These are phyloP conservation scores for Tribolium madens DNA, from an alignment of 1,140 invertebrate species.

Conservation along the genomic window DNA sequence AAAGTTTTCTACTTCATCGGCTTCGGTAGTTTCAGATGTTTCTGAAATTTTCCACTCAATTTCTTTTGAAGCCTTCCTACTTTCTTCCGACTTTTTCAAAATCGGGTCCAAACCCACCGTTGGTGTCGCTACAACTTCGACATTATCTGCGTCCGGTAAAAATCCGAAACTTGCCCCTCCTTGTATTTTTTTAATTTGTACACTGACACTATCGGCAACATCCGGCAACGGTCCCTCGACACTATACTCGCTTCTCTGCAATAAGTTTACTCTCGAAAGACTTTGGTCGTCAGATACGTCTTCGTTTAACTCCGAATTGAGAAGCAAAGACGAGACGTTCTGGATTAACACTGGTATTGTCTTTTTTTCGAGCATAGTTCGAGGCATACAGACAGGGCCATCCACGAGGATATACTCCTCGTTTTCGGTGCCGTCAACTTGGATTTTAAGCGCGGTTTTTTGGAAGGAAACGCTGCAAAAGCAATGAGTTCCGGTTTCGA, in stretches of 20 bases:
- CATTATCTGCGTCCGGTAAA: neutral
- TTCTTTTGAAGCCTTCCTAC: neutral
- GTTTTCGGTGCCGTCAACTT: slow-evolving; percentile 44
- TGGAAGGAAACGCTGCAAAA: neutral
- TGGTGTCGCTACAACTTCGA: neutral
- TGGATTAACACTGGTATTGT: slow-evolving; percentile 1
- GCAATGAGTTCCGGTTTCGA: neutral
- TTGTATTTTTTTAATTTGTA: neutral
- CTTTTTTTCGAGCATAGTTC: slow-evolving; percentile 42
- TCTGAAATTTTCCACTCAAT: neutral
- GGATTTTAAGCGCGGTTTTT: slow-evolving; percentile 42
- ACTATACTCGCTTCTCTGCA: neutral
- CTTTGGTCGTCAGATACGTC: neutral
- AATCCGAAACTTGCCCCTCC: neutral
- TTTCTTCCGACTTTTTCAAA: neutral
- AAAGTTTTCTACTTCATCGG: no score
- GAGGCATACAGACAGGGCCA: slow-evolving; percentile 51
- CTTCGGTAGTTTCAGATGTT: neutral
- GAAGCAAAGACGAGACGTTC: slow-evolving; percentile 40
- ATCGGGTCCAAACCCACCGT: neutral
- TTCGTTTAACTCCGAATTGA: slow-evolving; percentile 41
- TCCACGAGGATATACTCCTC: slow-evolving; percentile 55
- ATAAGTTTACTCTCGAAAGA: neutral
- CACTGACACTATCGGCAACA: neutral
- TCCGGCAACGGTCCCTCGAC: neutral